Percentiles rank a stretch among this genome's conserved stretches.
Conservation (phyloP, 1,140 invertebrate species). For the Maniola jurtina region DNA sequence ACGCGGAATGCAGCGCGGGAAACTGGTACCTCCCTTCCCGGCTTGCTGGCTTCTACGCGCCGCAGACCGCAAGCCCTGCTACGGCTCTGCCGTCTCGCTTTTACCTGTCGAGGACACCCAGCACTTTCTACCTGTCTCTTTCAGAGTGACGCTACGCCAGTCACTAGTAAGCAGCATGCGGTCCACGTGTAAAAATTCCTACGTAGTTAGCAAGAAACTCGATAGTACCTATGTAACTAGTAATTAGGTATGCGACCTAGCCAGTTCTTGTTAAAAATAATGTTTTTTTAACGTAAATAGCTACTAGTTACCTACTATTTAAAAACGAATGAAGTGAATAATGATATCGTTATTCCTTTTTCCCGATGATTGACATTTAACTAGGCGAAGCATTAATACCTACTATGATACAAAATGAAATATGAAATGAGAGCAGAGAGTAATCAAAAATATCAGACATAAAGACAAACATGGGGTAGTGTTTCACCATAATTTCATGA, state of each 20-base stretch:
- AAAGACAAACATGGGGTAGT: too few species aligned
- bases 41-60: conserved; percentile 35
- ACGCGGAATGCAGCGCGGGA: conserved; percentile 65
- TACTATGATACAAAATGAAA: too few species aligned
- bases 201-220: conserved; percentile 8
- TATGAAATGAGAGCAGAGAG: too few species aligned
- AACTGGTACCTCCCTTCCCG: conserved; percentile 50
- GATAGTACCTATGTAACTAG: conserved; percentile 5
- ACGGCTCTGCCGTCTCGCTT: conserved; percentile 24
- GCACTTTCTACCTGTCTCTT: conserved; percentile 28
- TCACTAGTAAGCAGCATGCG: conserved; percentile 20
- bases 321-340: too few species aligned
- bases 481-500: too few species aligned
- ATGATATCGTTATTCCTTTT: too few species aligned
- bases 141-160: conserved; percentile 17
- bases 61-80: conserved; percentile 17
- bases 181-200: conserved; percentile 23
- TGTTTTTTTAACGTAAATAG: too few species aligned
- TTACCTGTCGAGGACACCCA: conserved; percentile 1
- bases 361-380: too few species aligned
- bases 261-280: background rate
- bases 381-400: too few species aligned
- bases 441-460: too few species aligned
- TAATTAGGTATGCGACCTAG: background rate
- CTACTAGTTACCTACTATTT: too few species aligned